phyloP scores from a whole-genome alignment of 2,113 vertebrate genomes.

The Cavia porcellus region DNA sequence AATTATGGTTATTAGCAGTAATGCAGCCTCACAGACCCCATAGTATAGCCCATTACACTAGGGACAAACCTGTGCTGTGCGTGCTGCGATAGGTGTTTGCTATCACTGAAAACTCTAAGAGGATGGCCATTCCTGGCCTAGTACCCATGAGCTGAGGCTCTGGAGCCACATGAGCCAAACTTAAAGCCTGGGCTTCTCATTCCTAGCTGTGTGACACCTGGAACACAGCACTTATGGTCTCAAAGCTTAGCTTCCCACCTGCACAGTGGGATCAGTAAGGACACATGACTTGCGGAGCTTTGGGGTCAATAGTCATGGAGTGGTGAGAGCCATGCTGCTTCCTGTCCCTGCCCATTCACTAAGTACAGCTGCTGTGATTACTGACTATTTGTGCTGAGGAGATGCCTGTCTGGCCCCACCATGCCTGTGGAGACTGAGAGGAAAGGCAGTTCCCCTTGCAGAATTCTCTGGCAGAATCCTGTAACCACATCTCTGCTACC shows the following conservation, averaged over 20 bases:
- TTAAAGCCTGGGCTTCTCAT: background rate
- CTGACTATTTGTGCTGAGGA: background rate
- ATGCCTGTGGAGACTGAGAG: background rate
- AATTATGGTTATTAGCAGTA: background rate
- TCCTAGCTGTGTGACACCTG: background rate
- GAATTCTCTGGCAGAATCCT: background rate
- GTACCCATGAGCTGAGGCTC: background rate
- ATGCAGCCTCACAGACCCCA: background rate
- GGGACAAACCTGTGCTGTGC: background rate
- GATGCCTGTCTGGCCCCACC: background rate
- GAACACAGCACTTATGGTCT: background rate
- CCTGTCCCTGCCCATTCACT: background rate
- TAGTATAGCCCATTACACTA: background rate
- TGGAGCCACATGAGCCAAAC: background rate
- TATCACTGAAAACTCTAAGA: background rate
- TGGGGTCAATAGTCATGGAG: background rate
- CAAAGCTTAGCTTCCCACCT: background rate
- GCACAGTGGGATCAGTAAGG: constrained; percentile 19
- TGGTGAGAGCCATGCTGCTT: background rate
- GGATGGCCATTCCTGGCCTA: background rate
- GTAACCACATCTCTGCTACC: background rate
- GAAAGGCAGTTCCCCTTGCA: background rate
- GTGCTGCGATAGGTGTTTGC: background rate
- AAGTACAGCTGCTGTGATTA: background rate
- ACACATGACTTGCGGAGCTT: background rate